A percentile compares a stretch with the other conserved stretches of the same genome.
phyloP scores from a whole-genome alignment of 2,797 vertebrate species.

The Alosa sapidissima region DNA sequence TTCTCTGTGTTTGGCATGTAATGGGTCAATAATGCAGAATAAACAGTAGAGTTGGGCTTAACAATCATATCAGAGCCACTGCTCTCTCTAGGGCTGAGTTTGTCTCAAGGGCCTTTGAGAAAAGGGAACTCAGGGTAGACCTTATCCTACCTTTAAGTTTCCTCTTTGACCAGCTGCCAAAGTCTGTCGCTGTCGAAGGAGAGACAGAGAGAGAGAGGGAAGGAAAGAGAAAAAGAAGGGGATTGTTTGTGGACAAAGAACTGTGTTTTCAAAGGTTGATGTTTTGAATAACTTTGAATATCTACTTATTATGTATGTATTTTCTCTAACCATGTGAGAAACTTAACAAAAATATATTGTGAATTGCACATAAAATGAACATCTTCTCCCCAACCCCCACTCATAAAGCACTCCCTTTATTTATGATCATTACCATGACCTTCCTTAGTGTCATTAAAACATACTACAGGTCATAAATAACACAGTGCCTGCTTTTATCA shows the following conservation, averaged over 20 bases:
- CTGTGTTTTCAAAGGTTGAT: background rate
- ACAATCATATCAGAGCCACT: constrained; percentile 44
- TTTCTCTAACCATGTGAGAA: constrained; percentile 36
- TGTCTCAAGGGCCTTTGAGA: constrained; percentile 12
- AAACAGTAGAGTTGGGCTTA: constrained; percentile 39
- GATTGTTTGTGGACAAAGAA: background rate
- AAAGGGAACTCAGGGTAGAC: constrained; percentile 35
- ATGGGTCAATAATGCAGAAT: constrained; percentile 39
- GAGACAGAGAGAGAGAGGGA: constrained; percentile 29
- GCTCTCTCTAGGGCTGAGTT: background rate
- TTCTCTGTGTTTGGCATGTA: constrained; percentile 16
- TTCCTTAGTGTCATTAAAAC: constrained; percentile 61
- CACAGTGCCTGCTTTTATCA: constrained; percentile 30
- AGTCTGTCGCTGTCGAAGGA: constrained; percentile 39
- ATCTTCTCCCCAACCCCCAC: background rate
- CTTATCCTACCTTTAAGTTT: constrained; percentile 38
- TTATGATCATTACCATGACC: constrained; percentile 72
- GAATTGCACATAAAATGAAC: constrained; percentile 36
- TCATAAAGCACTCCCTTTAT: constrained; percentile 52
- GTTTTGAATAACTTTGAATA: background rate
- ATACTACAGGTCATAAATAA: constrained; percentile 64
- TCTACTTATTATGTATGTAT: background rate
- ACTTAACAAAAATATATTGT: constrained; percentile 60
- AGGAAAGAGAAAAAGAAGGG: background rate
- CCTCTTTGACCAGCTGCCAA: constrained; percentile 25